Base-by-base conservation (phyloP, 2,113 vertebrate genomes). In the Rhinolophus ferrumequinum region DNA sequence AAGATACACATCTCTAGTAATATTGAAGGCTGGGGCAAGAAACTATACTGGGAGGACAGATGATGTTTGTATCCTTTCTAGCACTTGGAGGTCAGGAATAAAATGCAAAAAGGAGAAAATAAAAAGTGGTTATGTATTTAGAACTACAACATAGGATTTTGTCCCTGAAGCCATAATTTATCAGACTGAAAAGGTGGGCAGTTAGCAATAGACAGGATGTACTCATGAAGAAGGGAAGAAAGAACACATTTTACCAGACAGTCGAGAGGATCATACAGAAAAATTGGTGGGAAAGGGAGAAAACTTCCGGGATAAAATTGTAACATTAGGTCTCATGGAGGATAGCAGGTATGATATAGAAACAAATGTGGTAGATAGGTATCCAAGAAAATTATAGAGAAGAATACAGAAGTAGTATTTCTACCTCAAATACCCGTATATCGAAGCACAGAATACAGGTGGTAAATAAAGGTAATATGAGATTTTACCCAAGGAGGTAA, bases 121-220 rank as follows among this genome's bases (percentile, higher is more conserved):
- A 19, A 58, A 10, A 60, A 35, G 3, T n/a, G 2, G 8, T 50
- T 69, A 22, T 35, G 5, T 10, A 18, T 15, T 72, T 77, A 73
- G 28, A 13, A 24, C 8, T 10, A 28, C 28, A 50, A 24, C 3
- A 18, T 3, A 85, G 66, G 44, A 30, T 33, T 93, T 69, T 47
- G 5, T 52, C 62, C 92, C 13, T 58, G 76, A 94, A 93, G 52
- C 33, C 1, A 0, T 26, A 54, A 33, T 28, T 96, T 24, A 38
- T 15, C 14, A 70, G 28, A 35, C 6, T 35, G 5, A 89, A 77
- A 26, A 24, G 18, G 2, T 58, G 1, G 16, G 35, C 56, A 19
- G 41, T 35, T 24, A 16, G 10, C 15, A 47, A 16, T 6, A 47
- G 22, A 35, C 0, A 28, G 9, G 38, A 11, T 0, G 0, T 5